A percentile compares a stretch with the other conserved stretches of the same genome.
Conservation (phyloP, 2,888 invertebrate species). For the Microdon myrmicae region DNA sequence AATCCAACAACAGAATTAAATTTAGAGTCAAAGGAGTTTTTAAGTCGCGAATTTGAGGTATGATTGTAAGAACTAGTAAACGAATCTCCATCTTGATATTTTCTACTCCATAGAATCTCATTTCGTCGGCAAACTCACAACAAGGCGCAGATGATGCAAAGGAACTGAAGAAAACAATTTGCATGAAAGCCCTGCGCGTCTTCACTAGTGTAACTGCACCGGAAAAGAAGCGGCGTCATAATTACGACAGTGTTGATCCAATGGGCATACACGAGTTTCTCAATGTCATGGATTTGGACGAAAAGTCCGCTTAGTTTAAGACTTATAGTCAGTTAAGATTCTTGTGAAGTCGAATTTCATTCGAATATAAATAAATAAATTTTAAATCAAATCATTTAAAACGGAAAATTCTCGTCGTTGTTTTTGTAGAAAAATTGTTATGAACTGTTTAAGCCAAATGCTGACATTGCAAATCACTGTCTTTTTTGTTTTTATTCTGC, state of each 20-base stretch:
- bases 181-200: conserved; percentile 17
- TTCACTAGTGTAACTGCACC: not conserved
- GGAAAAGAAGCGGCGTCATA: conserved; percentile 30
- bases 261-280: conserved; percentile 33
- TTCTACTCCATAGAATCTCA: conserved; percentile 16
- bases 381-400: no score
- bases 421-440: no score
- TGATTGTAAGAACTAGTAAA: not conserved
- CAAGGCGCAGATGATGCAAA: conserved; percentile 30
- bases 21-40: conserved; percentile 55
- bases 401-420: no score
- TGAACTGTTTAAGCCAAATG: no score
- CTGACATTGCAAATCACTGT: no score
- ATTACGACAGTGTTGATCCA: conserved; percentile 35
- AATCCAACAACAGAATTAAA: conserved; percentile 58
- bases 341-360: no score
- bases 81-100: not conserved
- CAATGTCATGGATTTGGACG: conserved; percentile 6
- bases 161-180: conserved; percentile 14
- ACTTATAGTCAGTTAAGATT: no score
- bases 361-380: no score
- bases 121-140: conserved; percentile 29
- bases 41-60: conserved; percentile 60
- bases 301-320: conserved; percentile 3
- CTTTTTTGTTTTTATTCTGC: no score